Evolutionary conservation across 1,140 invertebrate species (phyloP).

Genomic region (Diuraphis noxia): DNA sequence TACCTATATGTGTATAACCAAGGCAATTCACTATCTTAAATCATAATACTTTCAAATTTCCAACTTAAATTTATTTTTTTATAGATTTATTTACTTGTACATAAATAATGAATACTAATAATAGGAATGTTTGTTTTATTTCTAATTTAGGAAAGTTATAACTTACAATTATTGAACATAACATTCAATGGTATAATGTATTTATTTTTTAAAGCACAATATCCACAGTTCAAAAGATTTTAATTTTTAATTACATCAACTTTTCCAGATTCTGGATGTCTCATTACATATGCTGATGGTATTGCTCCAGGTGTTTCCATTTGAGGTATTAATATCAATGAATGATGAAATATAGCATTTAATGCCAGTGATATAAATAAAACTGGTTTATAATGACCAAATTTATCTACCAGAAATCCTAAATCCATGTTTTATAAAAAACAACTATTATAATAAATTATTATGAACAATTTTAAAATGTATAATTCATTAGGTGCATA

Average conservation of each 20-base stretch:
- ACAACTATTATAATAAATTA: background rate
- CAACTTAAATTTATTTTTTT: too few species aligned
- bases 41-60: too few species aligned
- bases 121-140: too few species aligned
- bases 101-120: too few species aligned
- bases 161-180: too few species aligned
- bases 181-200: background rate
- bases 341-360: slow-evolving; percentile 74
- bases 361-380: slow-evolving; percentile 73
- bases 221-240: background rate
- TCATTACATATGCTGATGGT: slow-evolving; percentile 72
- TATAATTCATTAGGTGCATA: background rate
- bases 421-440: slow-evolving; percentile 57
- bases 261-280: slow-evolving; percentile 69
- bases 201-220: slow-evolving; percentile 9
- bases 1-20: too few species aligned
- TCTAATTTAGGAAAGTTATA: too few species aligned
- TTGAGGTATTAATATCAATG: slow-evolving; percentile 72
- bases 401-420: slow-evolving; percentile 80
- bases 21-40: too few species aligned
- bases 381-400: slow-evolving; percentile 79
- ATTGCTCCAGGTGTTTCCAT: slow-evolving; percentile 73
- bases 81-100: too few species aligned
- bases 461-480: background rate
- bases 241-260: slow-evolving; percentile 65